Conservation (phyloP, 2,888 invertebrate genomes). For the Gonocerus acuteangulatus region DNA sequence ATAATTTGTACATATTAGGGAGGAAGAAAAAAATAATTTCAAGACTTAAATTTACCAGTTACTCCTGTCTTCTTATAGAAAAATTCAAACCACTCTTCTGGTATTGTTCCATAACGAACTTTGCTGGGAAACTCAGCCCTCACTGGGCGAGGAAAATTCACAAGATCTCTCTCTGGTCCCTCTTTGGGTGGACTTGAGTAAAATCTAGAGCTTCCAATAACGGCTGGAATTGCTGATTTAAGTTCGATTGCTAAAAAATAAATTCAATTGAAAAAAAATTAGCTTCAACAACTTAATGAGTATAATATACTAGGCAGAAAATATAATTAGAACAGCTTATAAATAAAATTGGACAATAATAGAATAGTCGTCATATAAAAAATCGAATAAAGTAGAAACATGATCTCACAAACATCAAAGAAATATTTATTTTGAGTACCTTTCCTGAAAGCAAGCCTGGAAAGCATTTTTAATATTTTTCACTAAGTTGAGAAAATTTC, state of each 20-base stretch:
- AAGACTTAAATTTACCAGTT: conserved; percentile 53
- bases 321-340: conserved; percentile 4
- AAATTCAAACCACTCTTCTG: conserved; percentile 91
- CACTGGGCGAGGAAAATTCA: conserved; percentile 67
- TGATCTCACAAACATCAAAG: too few species aligned
- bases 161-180: conserved; percentile 59
- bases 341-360: too few species aligned
- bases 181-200: conserved; percentile 37
- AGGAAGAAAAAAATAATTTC: too few species aligned
- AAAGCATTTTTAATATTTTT: conserved; percentile 26
- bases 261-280: background rate
- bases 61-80: conserved; percentile 90
- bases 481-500: conserved; percentile 33
- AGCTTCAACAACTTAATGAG: background rate
- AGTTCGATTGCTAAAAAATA: conserved; percentile 30
- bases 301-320: too few species aligned
- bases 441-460: conserved; percentile 34
- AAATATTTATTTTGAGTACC: too few species aligned
- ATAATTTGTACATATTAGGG: too few species aligned
- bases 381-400: too few species aligned
- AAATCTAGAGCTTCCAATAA: conserved; percentile 22
- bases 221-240: conserved; percentile 24
- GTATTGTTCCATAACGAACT: conserved; percentile 81
- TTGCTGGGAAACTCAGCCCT: conserved; percentile 59
- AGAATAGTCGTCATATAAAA: too few species aligned